Conservation (phyloP, 1,140 invertebrate genomes). For the Cryptotermes secundus region DNA sequence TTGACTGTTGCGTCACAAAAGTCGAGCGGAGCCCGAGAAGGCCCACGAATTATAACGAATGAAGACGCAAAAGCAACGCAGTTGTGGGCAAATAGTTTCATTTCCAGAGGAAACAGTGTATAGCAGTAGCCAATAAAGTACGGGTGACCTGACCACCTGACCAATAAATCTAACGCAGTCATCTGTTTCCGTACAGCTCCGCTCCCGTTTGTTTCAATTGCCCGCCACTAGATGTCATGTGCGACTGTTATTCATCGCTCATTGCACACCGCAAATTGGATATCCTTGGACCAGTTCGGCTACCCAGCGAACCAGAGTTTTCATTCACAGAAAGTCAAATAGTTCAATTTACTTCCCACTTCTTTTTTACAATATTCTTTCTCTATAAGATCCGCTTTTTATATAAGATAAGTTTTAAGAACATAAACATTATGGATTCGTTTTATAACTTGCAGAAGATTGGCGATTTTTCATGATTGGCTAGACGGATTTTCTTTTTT, state of each 20-base stretch:
- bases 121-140: background rate
- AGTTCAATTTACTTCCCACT: background rate
- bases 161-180: conserved; percentile 26
- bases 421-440: too few species aligned
- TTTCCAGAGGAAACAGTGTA: background rate
- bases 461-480: background rate
- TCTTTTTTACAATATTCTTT: background rate
- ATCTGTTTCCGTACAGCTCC: background rate
- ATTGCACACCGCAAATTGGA: conserved; percentile 24
- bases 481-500: background rate
- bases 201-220: conserved; percentile 29
- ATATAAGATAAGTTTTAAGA: background rate
- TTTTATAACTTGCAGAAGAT: background rate
- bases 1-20: too few species aligned
- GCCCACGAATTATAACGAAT: background rate
- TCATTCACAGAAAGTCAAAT: background rate
- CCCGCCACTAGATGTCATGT: conserved; percentile 28
- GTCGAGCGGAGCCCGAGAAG: too few species aligned
- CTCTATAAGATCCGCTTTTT: background rate
- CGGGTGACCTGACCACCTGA: conserved; percentile 23
- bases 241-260: conserved; percentile 25
- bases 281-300: background rate
- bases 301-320: background rate
- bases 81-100: background rate
- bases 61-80: background rate